Conservation (phyloP, 2,797 vertebrate species). For the Prionace glauca region DNA sequence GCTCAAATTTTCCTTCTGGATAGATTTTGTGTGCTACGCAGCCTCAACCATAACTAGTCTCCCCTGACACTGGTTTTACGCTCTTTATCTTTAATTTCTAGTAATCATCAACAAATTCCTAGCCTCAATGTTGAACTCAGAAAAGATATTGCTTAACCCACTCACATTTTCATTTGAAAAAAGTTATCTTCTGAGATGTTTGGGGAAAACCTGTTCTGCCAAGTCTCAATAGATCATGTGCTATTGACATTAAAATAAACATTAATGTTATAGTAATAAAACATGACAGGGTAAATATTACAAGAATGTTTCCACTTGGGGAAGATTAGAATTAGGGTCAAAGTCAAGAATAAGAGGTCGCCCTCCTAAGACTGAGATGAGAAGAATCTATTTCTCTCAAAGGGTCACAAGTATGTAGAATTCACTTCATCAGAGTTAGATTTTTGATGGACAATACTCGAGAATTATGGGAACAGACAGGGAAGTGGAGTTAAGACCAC, state of each 20-base stretch:
- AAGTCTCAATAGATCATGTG: background rate
- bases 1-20: background rate
- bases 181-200: background rate
- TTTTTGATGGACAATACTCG: too few relatives aligned
- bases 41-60: background rate
- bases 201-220: background rate
- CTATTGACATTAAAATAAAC: background rate
- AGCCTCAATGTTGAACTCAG: background rate
- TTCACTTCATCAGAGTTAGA: too few relatives aligned
- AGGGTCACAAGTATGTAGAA: too few relatives aligned
- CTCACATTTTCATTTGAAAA: background rate
- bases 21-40: background rate
- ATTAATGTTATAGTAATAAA: background rate
- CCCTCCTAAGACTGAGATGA: too few relatives aligned
- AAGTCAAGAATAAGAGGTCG: too few relatives aligned
- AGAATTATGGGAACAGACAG: too few relatives aligned
- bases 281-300: too few relatives aligned
- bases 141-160: background rate
- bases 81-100: background rate
- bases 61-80: background rate
- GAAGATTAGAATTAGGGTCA: too few relatives aligned
- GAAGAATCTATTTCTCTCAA: too few relatives aligned
- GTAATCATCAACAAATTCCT: background rate
- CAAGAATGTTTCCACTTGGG: too few relatives aligned
- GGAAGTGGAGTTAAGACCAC: too few relatives aligned